Conservation (phyloP, 1,140 invertebrate species). For the Papilio helenus region DNA sequence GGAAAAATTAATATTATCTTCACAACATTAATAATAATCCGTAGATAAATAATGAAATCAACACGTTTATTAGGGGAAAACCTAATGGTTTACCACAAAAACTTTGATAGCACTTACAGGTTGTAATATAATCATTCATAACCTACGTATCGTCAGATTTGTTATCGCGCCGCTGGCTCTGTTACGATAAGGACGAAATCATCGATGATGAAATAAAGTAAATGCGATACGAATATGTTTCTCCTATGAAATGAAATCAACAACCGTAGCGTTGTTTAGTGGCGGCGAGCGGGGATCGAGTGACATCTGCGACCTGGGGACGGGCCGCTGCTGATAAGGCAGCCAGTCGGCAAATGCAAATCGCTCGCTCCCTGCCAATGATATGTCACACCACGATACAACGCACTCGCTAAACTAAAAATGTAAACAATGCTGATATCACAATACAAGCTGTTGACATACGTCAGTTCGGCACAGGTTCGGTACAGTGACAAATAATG, state of each 20-base stretch:
- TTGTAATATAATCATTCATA: conserved; percentile 3
- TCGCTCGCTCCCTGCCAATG: background rate
- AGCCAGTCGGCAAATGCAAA: background rate
- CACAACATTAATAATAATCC: background rate
- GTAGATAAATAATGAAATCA: background rate
- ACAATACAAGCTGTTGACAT: too few relatives aligned
- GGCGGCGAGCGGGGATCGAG: background rate
- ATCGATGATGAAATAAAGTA: background rate
- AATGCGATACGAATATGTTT: background rate
- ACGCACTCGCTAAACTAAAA: background rate
- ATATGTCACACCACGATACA: background rate
- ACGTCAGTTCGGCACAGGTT: too few relatives aligned
- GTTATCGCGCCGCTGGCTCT: background rate
- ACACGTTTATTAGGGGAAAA: conserved; percentile 7
- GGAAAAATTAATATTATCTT: background rate
- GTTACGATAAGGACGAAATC: background rate
- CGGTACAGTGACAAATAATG: too few relatives aligned
- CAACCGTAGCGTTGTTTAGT: background rate
- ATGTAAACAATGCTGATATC: background rate
- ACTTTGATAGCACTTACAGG: background rate
- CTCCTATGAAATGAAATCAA: background rate
- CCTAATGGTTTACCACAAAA: background rate
- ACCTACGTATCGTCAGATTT: background rate
- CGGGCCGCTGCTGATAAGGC: background rate
- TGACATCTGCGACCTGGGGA: conserved; percentile 2